Evolutionary conservation across 2,113 vertebrate genomes (phyloP).

Genomic region (Accipiter virgatus): DNA sequence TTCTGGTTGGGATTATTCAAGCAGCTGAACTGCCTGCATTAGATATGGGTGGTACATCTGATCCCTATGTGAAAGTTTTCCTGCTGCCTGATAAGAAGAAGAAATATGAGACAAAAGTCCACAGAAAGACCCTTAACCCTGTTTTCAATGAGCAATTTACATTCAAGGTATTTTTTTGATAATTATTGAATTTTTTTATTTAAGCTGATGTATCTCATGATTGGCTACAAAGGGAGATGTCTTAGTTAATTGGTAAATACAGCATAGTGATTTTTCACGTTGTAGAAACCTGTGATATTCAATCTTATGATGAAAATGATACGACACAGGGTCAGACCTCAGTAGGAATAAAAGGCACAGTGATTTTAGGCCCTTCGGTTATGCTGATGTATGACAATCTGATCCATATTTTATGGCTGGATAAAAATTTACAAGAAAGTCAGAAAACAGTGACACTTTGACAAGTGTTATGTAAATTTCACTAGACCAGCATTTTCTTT

Average conservation of each 20-base stretch:
- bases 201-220: background rate
- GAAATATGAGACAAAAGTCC: slow-evolving; percentile 85
- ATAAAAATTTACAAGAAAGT: background rate
- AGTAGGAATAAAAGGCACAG: background rate
- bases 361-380: background rate
- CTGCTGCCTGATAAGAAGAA: slow-evolving; percentile 85
- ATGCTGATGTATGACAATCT: background rate
- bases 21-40: slow-evolving; percentile 83
- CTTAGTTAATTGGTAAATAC: background rate
- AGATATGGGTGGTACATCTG: slow-evolving; percentile 85
- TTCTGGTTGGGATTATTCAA: slow-evolving; percentile 85
- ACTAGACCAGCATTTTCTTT: background rate
- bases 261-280: background rate
- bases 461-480: background rate
- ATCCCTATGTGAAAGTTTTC: slow-evolving; percentile 84
- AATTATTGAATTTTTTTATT: background rate
- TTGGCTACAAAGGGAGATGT: background rate
- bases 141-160: slow-evolving; percentile 86
- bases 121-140: slow-evolving; percentile 84
- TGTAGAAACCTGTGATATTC: background rate
- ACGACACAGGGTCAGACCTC: background rate
- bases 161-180: slow-evolving; percentile 78
- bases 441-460: background rate
- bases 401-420: background rate
- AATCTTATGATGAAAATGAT: background rate